A percentile compares a stretch with the other conserved stretches of the same genome.
Conservation (phyloP, 1,140 invertebrate species). For the Laodelphax striatellus region DNA sequence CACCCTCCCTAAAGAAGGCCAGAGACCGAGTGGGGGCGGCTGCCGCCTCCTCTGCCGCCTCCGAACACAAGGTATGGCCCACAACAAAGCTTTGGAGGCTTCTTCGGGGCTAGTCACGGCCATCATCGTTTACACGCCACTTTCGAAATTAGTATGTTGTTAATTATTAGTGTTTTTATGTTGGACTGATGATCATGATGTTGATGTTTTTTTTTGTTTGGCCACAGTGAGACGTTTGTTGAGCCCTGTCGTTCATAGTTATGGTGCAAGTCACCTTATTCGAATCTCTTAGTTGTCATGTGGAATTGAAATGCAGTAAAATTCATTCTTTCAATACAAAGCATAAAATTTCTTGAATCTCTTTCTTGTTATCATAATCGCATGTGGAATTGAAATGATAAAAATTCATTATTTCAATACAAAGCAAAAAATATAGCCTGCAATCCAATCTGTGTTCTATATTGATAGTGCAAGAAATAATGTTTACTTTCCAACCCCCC, state of each 20-base stretch:
- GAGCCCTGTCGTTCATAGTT: background rate
- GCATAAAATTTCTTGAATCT: no score
- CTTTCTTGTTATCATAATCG: no score
- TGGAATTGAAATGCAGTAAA: no score
- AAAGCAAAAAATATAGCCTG: no score
- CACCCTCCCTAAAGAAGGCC: slow-evolving; percentile 11
- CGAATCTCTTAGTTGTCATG: no score
- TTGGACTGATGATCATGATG: background rate
- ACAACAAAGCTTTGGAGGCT: slow-evolving; percentile 49
- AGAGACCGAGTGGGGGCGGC: slow-evolving; percentile 18
- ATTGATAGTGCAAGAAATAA: no score
- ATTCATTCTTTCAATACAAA: no score
- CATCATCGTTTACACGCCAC: slow-evolving; percentile 1
- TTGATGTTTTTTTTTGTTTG: background rate
- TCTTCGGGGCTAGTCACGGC: slow-evolving; percentile 29
- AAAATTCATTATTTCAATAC: no score
- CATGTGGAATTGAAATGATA: no score
- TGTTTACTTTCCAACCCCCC: no score
- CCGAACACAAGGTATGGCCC: slow-evolving; percentile 52
- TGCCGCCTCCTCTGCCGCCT: slow-evolving; percentile 19
- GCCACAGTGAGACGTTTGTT: background rate
- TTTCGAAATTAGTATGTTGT: slow-evolving; percentile 2
- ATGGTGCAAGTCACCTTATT: background rate
- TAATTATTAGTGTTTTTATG: background rate
- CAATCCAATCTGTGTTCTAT: no score